Evolutionary conservation across 2,888 invertebrate species (phyloP).

Genomic region (Sacculina carcini): DNA sequence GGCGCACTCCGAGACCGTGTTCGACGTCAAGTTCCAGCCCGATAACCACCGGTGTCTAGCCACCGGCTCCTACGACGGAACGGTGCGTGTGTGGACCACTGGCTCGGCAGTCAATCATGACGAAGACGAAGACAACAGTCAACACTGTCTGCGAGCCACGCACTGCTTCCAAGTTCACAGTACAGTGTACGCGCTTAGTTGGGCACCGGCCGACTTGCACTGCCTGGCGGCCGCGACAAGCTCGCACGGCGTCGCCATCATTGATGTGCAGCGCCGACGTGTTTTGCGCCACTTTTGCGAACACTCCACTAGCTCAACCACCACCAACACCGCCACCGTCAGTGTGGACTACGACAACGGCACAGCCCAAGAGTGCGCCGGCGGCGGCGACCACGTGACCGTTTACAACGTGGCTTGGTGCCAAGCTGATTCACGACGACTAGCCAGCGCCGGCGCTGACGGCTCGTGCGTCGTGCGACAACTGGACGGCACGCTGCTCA

Average conservation of each 20-base stretch:
- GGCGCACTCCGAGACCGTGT: conserved; percentile 24
- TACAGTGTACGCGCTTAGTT: conserved; percentile 20
- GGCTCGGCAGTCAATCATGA: conserved; percentile 16
- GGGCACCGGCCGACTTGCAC: conserved; percentile 22
- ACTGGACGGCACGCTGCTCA: conserved; percentile 19
- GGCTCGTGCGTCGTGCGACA: conserved; percentile 21
- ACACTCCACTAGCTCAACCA: no score
- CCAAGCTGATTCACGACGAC: conserved; percentile 18
- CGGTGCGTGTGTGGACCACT: conserved; percentile 22
- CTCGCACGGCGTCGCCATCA: conserved; percentile 20
- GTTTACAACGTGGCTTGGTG: conserved; percentile 22
- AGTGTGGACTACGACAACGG: conserved; percentile 1
- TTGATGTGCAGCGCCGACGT: conserved; percentile 19
- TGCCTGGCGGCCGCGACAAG: conserved; percentile 22
- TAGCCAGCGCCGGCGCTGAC: conserved; percentile 20
- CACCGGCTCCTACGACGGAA: conserved; percentile 23
- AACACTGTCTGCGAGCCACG: no score
- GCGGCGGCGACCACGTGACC: conserved; percentile 12
- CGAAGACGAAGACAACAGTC: no score
- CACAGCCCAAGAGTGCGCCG: conserved; percentile 9
- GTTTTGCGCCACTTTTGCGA: conserved; percentile 12
- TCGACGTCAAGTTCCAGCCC: conserved; percentile 23
- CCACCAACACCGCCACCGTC: conserved; percentile 14
- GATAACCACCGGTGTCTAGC: conserved; percentile 20
- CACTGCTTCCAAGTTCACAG: no score